Evolutionary conservation across 2,797 vertebrate genomes (phyloP), one percentile per base, ranked within the genome.

Genomic region (Hoplostethus mediterraneus): DNA sequence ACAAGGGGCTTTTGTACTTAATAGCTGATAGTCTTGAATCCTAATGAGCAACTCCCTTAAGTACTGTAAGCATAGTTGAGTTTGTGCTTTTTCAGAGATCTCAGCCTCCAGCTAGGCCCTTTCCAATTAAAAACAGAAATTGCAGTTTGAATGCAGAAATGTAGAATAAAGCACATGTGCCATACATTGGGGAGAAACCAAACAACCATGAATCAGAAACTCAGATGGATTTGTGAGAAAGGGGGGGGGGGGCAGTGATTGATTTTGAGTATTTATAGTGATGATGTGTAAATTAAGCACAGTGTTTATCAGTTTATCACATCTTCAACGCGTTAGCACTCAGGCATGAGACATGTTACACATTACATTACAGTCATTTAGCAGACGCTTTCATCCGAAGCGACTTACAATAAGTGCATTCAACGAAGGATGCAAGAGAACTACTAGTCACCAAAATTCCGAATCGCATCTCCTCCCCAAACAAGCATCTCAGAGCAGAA

Each of bases 1-100:
- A 75, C 42, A 58, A 67, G 69, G 30, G 57, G 40, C 42, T 82
- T 89, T 80, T 82, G 44, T 79, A 57, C 75, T 75, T 71, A 71
- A 67, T 28, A 66, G 57, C 25, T 42, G 38, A 17, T 57, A 11
- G n/a, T 60, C 66, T 66, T 69, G 51, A 86, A 83, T 87, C 4
- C 33, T 54, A 69, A 76, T 74, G 55, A 76, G 51, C 11, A 67
- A 63, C 33, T 69, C 57, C 44, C 54, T 57, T 12, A 59, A 71
- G 54, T 16, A 55, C 59, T 58, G 31, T 63, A 56, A 75, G 55
- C 31, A 45, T 17, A 31, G 31, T n/a, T 25, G 63, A 9, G 58
- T 40, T 44, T 65, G 53, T 74, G 42, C 59, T 45, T n/a, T 25
- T 63, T 64, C 54, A 59, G 17, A 68, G 44, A 60, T 74, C 58